Conservation (phyloP, 2,888 invertebrate species). For the Troglohyphantes excavatus region DNA sequence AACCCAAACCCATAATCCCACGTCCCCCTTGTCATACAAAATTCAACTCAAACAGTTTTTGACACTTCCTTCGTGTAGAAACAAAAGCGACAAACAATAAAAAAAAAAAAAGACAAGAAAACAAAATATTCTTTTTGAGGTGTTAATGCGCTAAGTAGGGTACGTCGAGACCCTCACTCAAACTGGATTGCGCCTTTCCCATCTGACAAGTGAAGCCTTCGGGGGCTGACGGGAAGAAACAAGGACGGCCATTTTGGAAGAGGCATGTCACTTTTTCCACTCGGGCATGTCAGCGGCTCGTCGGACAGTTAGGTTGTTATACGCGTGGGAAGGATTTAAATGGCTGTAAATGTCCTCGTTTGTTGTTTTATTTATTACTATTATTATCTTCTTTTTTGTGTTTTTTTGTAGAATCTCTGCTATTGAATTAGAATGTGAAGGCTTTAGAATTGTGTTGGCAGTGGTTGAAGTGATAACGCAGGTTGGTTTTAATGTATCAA, state of each 20-base stretch:
- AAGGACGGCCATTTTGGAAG: constrained; percentile 73
- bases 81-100: constrained; percentile 1
- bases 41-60: constrained; percentile 43
- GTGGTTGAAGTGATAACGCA: too few species aligned
- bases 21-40: constrained; percentile 12
- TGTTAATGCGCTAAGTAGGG: constrained; percentile 69
- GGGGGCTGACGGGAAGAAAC: constrained; percentile 42
- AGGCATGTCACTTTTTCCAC: constrained; percentile 53
- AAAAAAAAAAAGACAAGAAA: constrained; percentile 3
- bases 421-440: too few species aligned
- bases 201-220: constrained; percentile 4
- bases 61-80: constrained; percentile 25
- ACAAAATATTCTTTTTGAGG: constrained; percentile 40
- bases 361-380: background rate
- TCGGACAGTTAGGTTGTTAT: background rate
- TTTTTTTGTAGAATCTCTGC: background rate
- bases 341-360: constrained; percentile 48
- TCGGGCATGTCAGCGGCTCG: constrained; percentile 28
- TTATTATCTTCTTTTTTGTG: background rate
- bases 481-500: too few species aligned
- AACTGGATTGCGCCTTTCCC: constrained; percentile 36
- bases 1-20: background rate
- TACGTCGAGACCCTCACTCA: background rate
- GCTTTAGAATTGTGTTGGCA: too few species aligned
- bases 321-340: constrained; percentile 54